These are phyloP conservation scores for Holocentrus rufus DNA, from an alignment of 2,797 vertebrate species.

Conservation along the genomic window DNA sequence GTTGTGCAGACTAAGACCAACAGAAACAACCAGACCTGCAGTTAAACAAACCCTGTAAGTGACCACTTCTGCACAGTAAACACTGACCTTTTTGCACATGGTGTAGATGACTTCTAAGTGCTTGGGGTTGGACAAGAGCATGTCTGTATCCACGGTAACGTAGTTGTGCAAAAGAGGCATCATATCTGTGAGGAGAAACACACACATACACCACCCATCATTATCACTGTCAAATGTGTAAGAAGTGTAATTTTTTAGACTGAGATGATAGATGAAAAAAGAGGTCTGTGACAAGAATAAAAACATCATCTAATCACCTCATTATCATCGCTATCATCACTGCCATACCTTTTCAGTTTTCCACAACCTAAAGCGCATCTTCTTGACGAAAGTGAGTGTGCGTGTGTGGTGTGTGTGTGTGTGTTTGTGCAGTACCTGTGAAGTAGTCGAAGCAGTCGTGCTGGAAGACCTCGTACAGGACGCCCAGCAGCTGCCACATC, in stretches of 20 bases:
- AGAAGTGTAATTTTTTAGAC: no score
- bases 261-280: no score
- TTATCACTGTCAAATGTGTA: not conserved
- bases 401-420: not conserved
- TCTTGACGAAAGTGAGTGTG: no score
- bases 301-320: no score
- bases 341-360: no score
- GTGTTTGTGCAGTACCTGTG: slow-evolving; percentile 82
- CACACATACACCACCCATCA: slow-evolving; percentile 23
- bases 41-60: no score
- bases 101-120: slow-evolving; percentile 95
- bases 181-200: slow-evolving; percentile 87
- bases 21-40: no score
- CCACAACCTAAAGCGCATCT: no score
- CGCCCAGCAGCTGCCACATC: slow-evolving; percentile 97
- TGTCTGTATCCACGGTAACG: slow-evolving; percentile 93
- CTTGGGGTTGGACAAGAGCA: slow-evolving; percentile 92
- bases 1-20: no score
- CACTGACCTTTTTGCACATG: slow-evolving; percentile 97
- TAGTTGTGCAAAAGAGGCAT: slow-evolving; percentile 99
- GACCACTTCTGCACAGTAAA: not conserved
- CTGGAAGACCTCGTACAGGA: slow-evolving; percentile 94
- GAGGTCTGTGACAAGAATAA: no score
- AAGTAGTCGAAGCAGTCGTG: slow-evolving; percentile 98
- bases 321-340: no score